Percentiles rank a stretch among this genome's conserved stretches.
phyloP scores from a whole-genome alignment of 2,797 vertebrate genomes.

The Danio jaintianensis region DNA sequence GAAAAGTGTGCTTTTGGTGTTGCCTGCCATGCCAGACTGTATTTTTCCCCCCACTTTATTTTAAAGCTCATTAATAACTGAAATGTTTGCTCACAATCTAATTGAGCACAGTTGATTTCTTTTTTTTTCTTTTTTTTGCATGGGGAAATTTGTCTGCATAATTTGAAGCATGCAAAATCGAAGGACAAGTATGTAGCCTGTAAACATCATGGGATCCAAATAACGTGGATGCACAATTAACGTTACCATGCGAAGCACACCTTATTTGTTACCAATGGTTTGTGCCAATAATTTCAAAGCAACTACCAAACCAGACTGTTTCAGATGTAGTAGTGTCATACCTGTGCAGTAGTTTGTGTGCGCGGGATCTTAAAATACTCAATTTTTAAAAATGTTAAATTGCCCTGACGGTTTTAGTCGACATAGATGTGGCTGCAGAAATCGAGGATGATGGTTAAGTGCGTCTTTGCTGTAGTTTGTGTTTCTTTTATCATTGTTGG shows the following conservation, averaged over 20 bases:
- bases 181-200: conserved; percentile 9
- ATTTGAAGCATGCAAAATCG: conserved; percentile 22
- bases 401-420: neutral
- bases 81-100: conserved; percentile 23
- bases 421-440: neutral
- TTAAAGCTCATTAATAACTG: neutral
- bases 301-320: conserved; percentile 15
- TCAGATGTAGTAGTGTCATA: neutral
- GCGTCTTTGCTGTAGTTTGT: conserved; percentile 10
- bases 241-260: conserved; percentile 7
- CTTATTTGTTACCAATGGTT: conserved; percentile 1
- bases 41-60: neutral
- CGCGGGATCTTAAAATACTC: neutral
- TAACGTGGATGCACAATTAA: conserved; percentile 8
- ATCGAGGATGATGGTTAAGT: neutral
- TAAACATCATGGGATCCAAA: conserved; percentile 1
- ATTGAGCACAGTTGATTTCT: conserved; percentile 4
- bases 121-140: conserved; percentile 17
- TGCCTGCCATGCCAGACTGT: conserved; percentile 30
- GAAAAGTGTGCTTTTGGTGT: conserved; percentile 20
- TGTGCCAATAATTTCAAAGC: conserved; percentile 38
- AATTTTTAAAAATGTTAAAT: neutral
- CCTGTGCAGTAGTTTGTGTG: neutral
- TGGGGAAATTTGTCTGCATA: neutral
- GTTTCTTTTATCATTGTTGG: conserved; percentile 4